Conservation (phyloP, 2,888 invertebrate genomes). For the Fragum sueziense region DNA sequence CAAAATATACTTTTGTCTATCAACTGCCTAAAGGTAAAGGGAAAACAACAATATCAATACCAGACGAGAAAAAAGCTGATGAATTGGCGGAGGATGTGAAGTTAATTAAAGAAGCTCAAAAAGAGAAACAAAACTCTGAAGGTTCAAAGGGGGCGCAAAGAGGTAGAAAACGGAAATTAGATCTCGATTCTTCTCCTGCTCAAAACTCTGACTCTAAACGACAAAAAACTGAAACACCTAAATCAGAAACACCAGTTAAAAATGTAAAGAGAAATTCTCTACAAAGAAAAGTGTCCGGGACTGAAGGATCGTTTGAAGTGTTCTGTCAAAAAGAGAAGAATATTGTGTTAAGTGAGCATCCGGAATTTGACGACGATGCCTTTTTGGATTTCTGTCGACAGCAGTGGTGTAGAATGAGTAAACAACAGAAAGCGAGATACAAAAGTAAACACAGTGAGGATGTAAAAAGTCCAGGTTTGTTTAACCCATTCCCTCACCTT, state of each 20-base stretch:
- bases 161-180: slow-evolving; percentile 50
- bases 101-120: slow-evolving; percentile 41
- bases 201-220: slow-evolving; percentile 41
- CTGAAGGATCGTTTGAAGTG: slow-evolving; percentile 76
- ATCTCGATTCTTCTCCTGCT: slow-evolving; percentile 54
- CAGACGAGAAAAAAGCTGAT: slow-evolving; percentile 32
- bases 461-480: slow-evolving; percentile 41
- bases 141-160: slow-evolving; percentile 21
- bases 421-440: slow-evolving; percentile 74
- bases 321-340: slow-evolving; percentile 78
- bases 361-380: slow-evolving; percentile 73
- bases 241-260: slow-evolving; percentile 29
- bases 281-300: slow-evolving; percentile 29
- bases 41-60: slow-evolving; percentile 1
- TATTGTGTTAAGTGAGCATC: slow-evolving; percentile 75
- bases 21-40: slow-evolving; percentile 51
- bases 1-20: slow-evolving; percentile 77
- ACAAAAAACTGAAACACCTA: slow-evolving; percentile 51
- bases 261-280: slow-evolving; percentile 30
- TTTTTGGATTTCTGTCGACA: slow-evolving; percentile 73
- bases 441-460: slow-evolving; percentile 65
- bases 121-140: slow-evolving; percentile 25
- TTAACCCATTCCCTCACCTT: background rate
- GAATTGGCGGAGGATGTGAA: slow-evolving; percentile 48
- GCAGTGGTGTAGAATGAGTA: slow-evolving; percentile 77